phyloP scores from a whole-genome alignment of 2,113 vertebrate genomes.

The Psittacara wagleri region DNA sequence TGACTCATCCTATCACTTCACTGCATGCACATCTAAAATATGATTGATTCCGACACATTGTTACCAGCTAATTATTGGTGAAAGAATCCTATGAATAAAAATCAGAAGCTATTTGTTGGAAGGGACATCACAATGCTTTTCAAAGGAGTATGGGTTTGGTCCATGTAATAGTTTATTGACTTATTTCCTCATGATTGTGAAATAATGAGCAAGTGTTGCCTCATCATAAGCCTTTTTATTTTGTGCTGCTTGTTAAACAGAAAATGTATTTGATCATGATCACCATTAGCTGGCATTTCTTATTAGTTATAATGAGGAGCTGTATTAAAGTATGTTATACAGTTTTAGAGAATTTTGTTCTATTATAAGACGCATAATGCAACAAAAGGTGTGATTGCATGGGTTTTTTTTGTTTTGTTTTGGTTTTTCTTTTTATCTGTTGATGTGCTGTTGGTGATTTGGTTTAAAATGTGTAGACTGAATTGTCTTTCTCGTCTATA shows the following conservation, averaged over 20 bases:
- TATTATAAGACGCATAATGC: neutral
- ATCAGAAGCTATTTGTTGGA: constrained; percentile 77
- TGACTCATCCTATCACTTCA: constrained; percentile 46
- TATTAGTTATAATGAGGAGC: neutral
- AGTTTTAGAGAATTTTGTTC: neutral
- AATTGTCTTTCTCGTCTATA: constrained; percentile 26
- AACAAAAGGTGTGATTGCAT: neutral
- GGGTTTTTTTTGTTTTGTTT: neutral
- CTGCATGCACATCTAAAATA: constrained; percentile 54
- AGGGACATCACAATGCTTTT: constrained; percentile 57
- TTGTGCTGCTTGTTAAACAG: constrained; percentile 8
- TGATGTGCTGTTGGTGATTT: neutral
- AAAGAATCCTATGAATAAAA: constrained; percentile 84
- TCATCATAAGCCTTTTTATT: neutral
- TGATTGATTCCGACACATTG: constrained; percentile 75
- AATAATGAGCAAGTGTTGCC: constrained; percentile 12
- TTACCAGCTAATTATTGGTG: constrained; percentile 73
- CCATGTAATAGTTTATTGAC: constrained; percentile 77
- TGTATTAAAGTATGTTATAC: neutral
- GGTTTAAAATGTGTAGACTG: neutral
- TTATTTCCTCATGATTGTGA: constrained; percentile 60
- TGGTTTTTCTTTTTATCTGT: neutral
- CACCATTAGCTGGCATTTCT: neutral
- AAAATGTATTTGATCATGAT: neutral
- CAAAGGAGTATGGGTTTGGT: constrained; percentile 67